Evolutionary conservation across 2,113 vertebrate species (phyloP).

Genomic region (Reinhardtius hippoglossoides): DNA sequence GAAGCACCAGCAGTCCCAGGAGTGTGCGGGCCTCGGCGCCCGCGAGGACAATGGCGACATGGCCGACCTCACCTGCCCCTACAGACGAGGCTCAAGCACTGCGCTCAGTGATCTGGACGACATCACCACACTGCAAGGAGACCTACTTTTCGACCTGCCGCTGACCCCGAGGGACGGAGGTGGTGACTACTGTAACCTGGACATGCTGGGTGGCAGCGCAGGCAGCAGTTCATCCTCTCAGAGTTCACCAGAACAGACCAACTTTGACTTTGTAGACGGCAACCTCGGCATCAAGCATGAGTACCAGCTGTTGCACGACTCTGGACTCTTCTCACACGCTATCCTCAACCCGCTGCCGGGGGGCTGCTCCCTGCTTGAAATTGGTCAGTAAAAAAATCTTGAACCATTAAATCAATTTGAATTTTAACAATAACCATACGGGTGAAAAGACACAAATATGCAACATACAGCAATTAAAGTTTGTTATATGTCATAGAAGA

Average conservation of each 20-base stretch:
- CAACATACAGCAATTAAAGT: too few relatives aligned
- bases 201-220: slow-evolving; percentile 81
- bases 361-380: slow-evolving; percentile 84
- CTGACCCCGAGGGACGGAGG: slow-evolving; percentile 86
- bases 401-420: not conserved
- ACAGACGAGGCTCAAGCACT: slow-evolving; percentile 85
- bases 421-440: not conserved
- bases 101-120: slow-evolving; percentile 88
- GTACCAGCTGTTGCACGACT: slow-evolving; percentile 87
- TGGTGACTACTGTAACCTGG: slow-evolving; percentile 86
- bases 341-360: slow-evolving; percentile 77
- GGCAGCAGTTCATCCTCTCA: slow-evolving; percentile 85
- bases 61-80: slow-evolving; percentile 74
- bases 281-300: slow-evolving; percentile 86
- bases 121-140: slow-evolving; percentile 85
- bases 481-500: not conserved
- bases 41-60: slow-evolving; percentile 76
- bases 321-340: slow-evolving; percentile 79
- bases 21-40: slow-evolving; percentile 48
- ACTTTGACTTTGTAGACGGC: slow-evolving; percentile 83
- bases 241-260: slow-evolving; percentile 87
- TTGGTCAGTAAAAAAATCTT: slow-evolving; percentile 79
- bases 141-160: slow-evolving; percentile 89
- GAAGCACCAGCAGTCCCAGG: slow-evolving; percentile 91
- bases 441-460: not conserved